phyloP scores from a whole-genome alignment of 2,888 invertebrate species.

The Mylabris sibirica region DNA sequence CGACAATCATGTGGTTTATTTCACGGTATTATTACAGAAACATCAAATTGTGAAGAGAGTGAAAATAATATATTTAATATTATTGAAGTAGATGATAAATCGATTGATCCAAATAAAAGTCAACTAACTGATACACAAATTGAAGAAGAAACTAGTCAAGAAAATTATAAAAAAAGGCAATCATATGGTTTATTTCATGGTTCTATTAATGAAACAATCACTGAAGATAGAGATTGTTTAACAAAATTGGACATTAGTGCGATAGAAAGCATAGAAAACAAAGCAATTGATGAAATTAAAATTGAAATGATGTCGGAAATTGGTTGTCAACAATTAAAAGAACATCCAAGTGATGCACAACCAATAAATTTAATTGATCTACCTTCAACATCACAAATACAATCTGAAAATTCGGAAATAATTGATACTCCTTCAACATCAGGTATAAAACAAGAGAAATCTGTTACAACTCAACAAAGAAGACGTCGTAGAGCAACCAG shows the following conservation, averaged over 20 bases:
- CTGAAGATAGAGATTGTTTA: slow-evolving; percentile 4
- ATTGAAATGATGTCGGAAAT: background rate
- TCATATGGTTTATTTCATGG: slow-evolving; percentile 16
- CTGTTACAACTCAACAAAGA: background rate
- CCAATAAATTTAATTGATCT: background rate
- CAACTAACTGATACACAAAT: too few relatives aligned
- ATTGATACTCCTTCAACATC: background rate
- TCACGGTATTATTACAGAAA: slow-evolving; percentile 13
- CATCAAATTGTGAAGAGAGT: background rate
- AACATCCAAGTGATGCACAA: background rate
- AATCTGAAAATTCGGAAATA: background rate
- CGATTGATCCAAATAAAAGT: background rate
- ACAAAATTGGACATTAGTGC: slow-evolving; percentile 11
- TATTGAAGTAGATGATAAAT: background rate
- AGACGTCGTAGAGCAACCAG: background rate
- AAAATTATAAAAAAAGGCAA: slow-evolving; percentile 1
- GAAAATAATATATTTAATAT: background rate
- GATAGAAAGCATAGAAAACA: background rate
- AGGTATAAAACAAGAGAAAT: background rate
- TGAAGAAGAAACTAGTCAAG: too few relatives aligned
- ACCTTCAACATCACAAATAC: background rate
- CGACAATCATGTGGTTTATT: slow-evolving; percentile 10
- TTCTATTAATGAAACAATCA: background rate
- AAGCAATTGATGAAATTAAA: slow-evolving; percentile 7
- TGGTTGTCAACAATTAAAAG: background rate